Percentiles rank a stretch among this genome's conserved stretches.
These are phyloP conservation scores for Hirudo medicinalis DNA, from an alignment of 1,140 invertebrate genomes.

Conservation along the genomic window DNA sequence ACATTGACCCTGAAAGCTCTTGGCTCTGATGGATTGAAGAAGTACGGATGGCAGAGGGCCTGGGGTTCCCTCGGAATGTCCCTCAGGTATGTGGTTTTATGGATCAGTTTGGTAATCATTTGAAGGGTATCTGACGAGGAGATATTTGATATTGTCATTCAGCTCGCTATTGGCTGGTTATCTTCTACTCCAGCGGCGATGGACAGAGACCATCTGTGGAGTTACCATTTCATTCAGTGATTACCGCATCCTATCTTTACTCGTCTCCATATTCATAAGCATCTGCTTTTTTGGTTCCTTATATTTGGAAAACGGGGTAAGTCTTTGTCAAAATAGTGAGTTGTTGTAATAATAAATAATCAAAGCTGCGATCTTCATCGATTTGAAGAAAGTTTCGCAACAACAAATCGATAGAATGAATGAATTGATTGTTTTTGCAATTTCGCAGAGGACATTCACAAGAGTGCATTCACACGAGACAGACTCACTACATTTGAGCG, in stretches of 20 bases:
- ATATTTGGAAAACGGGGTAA: background rate
- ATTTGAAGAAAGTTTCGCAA: too few relatives aligned
- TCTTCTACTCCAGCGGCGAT: background rate
- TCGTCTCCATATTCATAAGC: conserved; percentile 12
- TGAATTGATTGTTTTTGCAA: too few relatives aligned
- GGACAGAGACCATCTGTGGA: conserved; percentile 5
- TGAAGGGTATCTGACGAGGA: background rate
- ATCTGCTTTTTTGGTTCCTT: background rate
- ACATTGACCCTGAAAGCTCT: conserved; percentile 14
- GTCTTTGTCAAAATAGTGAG: background rate
- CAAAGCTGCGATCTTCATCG: too few relatives aligned
- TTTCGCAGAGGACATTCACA: too few relatives aligned
- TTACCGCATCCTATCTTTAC: background rate
- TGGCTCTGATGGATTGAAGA: background rate
- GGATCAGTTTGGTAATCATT: background rate
- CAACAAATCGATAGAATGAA: too few relatives aligned
- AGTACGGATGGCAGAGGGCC: conserved; percentile 14
- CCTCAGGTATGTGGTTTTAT: conserved; percentile 7
- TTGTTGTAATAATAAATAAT: too few relatives aligned
- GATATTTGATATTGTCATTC: background rate
- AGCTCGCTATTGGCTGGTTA: conserved; percentile 16
- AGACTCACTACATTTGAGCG: too few relatives aligned
- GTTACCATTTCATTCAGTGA: background rate
- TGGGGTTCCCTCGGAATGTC: conserved; percentile 16
- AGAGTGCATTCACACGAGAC: too few relatives aligned